Evolutionary conservation across 2,888 invertebrate species (phyloP), one percentile per base, ranked within the genome.

Genomic region (Portevinia maculata): DNA sequence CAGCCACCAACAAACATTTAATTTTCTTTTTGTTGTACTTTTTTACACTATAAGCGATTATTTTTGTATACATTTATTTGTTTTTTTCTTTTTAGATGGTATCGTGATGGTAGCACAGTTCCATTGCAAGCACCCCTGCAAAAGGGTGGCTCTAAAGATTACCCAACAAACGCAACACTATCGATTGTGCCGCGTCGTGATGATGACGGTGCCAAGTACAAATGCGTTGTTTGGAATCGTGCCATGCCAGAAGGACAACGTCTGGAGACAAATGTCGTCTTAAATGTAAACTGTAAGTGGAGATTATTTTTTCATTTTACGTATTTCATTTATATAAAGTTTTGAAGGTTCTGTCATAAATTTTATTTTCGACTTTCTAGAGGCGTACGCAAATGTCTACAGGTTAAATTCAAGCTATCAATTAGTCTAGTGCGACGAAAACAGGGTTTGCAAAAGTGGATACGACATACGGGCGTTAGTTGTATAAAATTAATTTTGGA

Each of bases 241-340:
- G 98, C 97, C 85, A 95, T 98, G 94, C 93, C 94, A 0, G 94
- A 95, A 75, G 95, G 95, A 44, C 93, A 94, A 74, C 96, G 96
- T 86, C 91, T 97, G 84, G 96, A 96, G 87, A 93, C 96, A 13
- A 94, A 93, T 11, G 94, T 97, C 83, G 94, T 94, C 21, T 92
- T 98, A 73, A 95, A 95, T 90, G 97, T 98, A 84, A 96, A 97
- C 91, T 98, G 96, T 97, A 92, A 96, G 96, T 95, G 24, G 24
- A 69, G 79, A 74, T 70, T 78, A 67, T 39, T 44, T 19, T 9
- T 9, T 44, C 30, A 70, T 62, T 73, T 60, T 64, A 60, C 59
- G 64, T 69, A 52, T 39, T 55, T 39, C 13, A 15, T 13, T 3
- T 15, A 46, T 57, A 48, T 50, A 50, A 41, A 59, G 52, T 50